A percentile compares a stretch with the other conserved stretches of the same genome.
Conservation (phyloP, 1,140 invertebrate species). For the Lepeophtheirus salmonis region DNA sequence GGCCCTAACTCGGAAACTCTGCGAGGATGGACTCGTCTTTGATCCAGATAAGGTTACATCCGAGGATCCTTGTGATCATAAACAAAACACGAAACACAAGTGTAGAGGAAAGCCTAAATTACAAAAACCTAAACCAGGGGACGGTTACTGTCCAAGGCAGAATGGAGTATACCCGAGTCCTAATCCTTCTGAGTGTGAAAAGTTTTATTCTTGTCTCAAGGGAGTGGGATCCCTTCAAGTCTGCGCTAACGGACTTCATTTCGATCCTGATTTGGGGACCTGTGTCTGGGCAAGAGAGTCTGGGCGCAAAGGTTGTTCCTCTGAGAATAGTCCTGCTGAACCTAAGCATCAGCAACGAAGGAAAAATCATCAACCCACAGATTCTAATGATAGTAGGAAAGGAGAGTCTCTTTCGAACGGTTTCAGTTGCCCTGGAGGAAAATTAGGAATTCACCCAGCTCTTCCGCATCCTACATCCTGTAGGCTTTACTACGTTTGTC, state of each 20-base stretch:
- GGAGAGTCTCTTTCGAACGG: slow-evolving; percentile 34
- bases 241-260: slow-evolving; percentile 22
- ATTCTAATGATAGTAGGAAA: neutral
- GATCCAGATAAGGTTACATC: slow-evolving; percentile 31
- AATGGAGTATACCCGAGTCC: slow-evolving; percentile 76
- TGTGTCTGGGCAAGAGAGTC: slow-evolving; percentile 21
- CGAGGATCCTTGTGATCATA: slow-evolving; percentile 18
- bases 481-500: slow-evolving; percentile 70
- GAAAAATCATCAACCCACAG: neutral
- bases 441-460: slow-evolving; percentile 21
- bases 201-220: slow-evolving; percentile 73
- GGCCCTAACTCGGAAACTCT: slow-evolving; percentile 44
- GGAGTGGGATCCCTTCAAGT: slow-evolving; percentile 42
- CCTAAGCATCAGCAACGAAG: neutral
- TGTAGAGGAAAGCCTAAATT: slow-evolving; percentile 8
- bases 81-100: slow-evolving; percentile 15
- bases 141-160: slow-evolving; percentile 43
- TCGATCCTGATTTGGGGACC: slow-evolving; percentile 20
- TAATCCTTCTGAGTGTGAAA: slow-evolving; percentile 51
- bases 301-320: neutral
- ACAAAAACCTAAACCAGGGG: slow-evolving; percentile 16
- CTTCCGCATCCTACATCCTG: slow-evolving; percentile 42
- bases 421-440: slow-evolving; percentile 46
- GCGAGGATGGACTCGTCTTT: slow-evolving; percentile 61
- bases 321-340: neutral